Evolutionary conservation across 2,888 invertebrate genomes (phyloP).

Genomic region (Pandemis corylana): DNA sequence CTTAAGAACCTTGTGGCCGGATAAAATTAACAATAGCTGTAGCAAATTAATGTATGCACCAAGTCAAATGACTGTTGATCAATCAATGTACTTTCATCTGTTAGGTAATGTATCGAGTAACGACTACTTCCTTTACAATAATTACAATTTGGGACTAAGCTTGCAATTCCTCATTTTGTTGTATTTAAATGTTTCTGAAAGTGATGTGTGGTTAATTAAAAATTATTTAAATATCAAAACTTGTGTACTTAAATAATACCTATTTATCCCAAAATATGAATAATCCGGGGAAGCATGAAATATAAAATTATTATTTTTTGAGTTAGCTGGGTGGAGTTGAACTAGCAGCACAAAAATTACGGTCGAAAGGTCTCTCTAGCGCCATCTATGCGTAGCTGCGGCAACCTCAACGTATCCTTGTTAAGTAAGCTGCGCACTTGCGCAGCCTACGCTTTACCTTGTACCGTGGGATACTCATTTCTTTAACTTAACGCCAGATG

Average conservation of each 20-base stretch:
- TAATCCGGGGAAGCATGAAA: too few relatives aligned
- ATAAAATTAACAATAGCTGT: conserved; percentile 50
- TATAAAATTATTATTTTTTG: too few relatives aligned
- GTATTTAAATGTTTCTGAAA: conserved; percentile 40
- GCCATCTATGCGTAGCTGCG: conserved; percentile 3
- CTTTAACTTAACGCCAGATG: background rate
- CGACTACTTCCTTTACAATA: conserved; percentile 31
- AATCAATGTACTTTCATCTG: conserved; percentile 36
- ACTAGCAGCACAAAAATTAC: too few relatives aligned
- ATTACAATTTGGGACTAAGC: conserved; percentile 29
- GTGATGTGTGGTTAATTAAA: conserved; percentile 39
- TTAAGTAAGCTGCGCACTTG: background rate
- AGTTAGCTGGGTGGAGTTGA: too few relatives aligned
- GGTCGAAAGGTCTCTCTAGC: background rate
- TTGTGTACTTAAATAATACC: background rate
- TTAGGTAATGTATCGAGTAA: conserved; percentile 30
- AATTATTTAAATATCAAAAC: conserved; percentile 23
- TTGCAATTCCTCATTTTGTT: conserved; percentile 35
- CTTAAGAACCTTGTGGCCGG: conserved; percentile 81
- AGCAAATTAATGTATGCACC: conserved; percentile 41
- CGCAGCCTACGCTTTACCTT: background rate
- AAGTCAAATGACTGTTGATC: conserved; percentile 38
- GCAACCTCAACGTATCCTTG: background rate
- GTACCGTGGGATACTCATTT: background rate
- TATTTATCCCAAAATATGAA: background rate